Conservation (phyloP, 2,888 invertebrate species). For the Himalopsyche anomala region DNA sequence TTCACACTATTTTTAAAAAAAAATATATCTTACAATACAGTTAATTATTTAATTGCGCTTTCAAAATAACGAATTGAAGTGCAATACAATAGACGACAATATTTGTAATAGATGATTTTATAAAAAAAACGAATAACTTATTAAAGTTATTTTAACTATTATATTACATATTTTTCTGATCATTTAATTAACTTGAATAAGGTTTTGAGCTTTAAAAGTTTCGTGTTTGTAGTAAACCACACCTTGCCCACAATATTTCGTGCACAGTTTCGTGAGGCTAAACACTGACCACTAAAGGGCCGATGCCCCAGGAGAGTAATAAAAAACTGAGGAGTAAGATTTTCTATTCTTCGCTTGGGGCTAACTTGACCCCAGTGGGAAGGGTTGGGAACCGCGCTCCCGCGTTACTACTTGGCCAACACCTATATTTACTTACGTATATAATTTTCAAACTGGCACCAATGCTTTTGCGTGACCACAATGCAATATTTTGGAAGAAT, state of each 20-base stretch:
- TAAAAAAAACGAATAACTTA: no score
- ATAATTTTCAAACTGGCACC: not conserved
- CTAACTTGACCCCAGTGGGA: not conserved
- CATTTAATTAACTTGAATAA: not conserved
- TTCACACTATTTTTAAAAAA: no score
- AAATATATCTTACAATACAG: no score
- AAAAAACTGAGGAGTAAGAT: conserved; percentile 34
- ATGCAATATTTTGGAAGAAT: not conserved
- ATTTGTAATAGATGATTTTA: no score
- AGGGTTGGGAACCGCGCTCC: not conserved
- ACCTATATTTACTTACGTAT: not conserved
- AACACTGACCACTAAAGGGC: conserved; percentile 30
- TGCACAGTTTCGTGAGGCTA: not conserved
- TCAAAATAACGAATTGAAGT: no score
- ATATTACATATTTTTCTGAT: no score
- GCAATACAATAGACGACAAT: no score
- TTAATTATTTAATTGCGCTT: no score
- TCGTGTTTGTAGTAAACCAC: not conserved
- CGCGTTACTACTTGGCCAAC: not conserved
- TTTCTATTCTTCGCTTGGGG: conserved; percentile 26
- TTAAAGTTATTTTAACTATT: no score
- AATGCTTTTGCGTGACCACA: not conserved
- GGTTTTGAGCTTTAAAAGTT: not conserved
- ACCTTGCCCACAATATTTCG: not conserved
- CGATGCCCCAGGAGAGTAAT: conserved; percentile 10